These are phyloP conservation scores for Glaucopsyche alexis DNA, from an alignment of 2,888 invertebrate genomes.

Conservation along the genomic window DNA sequence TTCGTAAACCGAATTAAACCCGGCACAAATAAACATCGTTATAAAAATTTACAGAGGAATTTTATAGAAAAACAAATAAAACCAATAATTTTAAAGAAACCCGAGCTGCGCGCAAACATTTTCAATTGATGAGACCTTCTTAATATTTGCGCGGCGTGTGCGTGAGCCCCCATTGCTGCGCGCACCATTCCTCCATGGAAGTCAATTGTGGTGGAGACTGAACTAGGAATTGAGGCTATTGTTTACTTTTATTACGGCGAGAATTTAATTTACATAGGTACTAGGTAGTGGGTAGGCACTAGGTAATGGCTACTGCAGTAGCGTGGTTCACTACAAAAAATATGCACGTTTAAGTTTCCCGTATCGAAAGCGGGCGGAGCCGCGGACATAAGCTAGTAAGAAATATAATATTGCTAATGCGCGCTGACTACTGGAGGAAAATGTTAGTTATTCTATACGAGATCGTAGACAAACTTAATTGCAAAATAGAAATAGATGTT, in stretches of 20 bases:
- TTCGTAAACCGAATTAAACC: constrained; percentile 2
- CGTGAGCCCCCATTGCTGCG: background rate
- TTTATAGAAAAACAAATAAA: constrained; percentile 16
- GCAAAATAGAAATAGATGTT: background rate
- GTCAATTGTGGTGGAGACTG: background rate
- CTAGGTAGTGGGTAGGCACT: background rate
- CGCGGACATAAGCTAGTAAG: no score
- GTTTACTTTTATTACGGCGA: constrained; percentile 1
- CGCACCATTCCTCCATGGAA: background rate
- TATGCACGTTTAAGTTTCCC: no score
- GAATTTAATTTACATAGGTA: background rate
- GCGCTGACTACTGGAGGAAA: background rate
- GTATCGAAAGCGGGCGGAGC: no score
- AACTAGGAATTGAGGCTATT: background rate
- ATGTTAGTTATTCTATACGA: background rate
- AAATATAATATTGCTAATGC: background rate
- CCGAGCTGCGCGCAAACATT: constrained; percentile 11
- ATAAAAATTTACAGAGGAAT: constrained; percentile 2
- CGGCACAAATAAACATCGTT: background rate
- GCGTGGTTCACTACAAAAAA: no score
- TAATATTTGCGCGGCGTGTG: constrained; percentile 11
- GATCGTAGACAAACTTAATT: background rate
- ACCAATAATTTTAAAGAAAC: constrained; percentile 12
- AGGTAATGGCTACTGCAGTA: no score
- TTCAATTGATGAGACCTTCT: constrained; percentile 18